Evolutionary conservation across 1,140 invertebrate species (phyloP).

Genomic region (Ectropis grisescens): DNA sequence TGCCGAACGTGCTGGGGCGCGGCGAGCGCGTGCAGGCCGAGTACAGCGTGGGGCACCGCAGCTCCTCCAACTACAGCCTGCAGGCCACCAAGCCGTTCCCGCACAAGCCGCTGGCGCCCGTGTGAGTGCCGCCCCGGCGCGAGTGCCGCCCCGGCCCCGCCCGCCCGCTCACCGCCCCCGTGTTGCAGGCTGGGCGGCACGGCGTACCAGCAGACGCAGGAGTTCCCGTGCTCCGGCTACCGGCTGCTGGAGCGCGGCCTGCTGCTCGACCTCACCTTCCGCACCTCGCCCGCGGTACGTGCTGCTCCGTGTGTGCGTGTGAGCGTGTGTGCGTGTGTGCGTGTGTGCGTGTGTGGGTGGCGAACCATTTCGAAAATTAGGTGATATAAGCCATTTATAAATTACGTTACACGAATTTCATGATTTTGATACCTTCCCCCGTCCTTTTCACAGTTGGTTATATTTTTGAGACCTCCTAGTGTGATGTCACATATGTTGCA

Average conservation of each 20-base stretch:
- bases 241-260: slow-evolving; percentile 75
- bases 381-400: too few relatives aligned
- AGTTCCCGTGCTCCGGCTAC: slow-evolving; percentile 87
- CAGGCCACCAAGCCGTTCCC: slow-evolving; percentile 83
- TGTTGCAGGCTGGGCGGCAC: slow-evolving; percentile 76
- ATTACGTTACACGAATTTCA: too few relatives aligned
- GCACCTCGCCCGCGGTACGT: slow-evolving; percentile 69
- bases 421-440: too few relatives aligned
- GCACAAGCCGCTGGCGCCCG: slow-evolving; percentile 66
- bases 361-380: too few relatives aligned
- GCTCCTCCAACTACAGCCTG: slow-evolving; percentile 79
- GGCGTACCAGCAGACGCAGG: slow-evolving; percentile 79
- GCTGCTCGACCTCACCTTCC: slow-evolving; percentile 76
- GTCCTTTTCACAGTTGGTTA: too few relatives aligned
- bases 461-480: too few relatives aligned
- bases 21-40: slow-evolving; percentile 84
- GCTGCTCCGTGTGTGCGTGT: too few relatives aligned
- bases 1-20: slow-evolving; percentile 86
- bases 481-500: too few relatives aligned
- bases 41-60: slow-evolving; percentile 81
- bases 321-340: too few relatives aligned
- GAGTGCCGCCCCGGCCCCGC: neutral
- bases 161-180: too few relatives aligned
- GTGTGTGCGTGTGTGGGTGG: too few relatives aligned
- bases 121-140: slow-evolving; percentile 28